Percentiles rank a stretch among this genome's conserved stretches.
These are phyloP conservation scores for Temnopleurus reevesii DNA, from an alignment of 53 echinoderm and acorn worm species.

Conservation along the genomic window DNA sequence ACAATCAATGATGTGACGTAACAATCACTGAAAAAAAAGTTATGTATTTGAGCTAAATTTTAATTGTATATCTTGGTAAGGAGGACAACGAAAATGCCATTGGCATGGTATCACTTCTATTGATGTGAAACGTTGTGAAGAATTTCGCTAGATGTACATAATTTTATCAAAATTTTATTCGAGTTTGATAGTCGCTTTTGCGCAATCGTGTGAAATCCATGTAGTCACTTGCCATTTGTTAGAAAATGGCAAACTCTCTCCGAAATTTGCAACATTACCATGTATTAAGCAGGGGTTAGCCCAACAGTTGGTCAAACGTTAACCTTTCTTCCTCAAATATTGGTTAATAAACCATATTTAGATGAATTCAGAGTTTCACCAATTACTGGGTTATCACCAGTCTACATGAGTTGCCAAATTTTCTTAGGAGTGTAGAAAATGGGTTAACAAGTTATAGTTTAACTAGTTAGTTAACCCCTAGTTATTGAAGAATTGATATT, in stretches of 20 bases:
- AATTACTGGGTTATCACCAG: too few relatives aligned
- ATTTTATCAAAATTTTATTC: conserved; percentile 47
- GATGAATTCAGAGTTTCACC: too few relatives aligned
- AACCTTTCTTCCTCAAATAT: too few relatives aligned
- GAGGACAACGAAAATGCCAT: background rate
- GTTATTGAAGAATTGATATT: conserved; percentile 1
- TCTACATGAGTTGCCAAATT: too few relatives aligned
- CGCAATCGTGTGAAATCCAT: background rate
- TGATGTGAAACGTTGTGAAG: conserved; percentile 40
- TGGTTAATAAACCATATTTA: too few relatives aligned
- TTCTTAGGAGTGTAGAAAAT: too few relatives aligned
- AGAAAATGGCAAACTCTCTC: too few relatives aligned
- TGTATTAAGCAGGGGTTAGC: too few relatives aligned
- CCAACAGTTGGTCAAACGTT: too few relatives aligned
- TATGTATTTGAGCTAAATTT: background rate
- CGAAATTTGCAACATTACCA: too few relatives aligned
- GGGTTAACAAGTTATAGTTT: too few relatives aligned
- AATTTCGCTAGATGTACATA: conserved; percentile 28
- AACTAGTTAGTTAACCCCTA: too few relatives aligned
- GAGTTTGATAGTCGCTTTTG: background rate
- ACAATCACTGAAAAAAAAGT: background rate
- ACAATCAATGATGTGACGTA: background rate
- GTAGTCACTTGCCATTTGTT: conserved; percentile 1
- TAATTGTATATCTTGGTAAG: conserved; percentile 40
- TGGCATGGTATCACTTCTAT: background rate